Evolutionary conservation across 2,888 invertebrate genomes (phyloP), one percentile per base, ranked within the genome.

Genomic region (Pediacus dermestoides): DNA sequence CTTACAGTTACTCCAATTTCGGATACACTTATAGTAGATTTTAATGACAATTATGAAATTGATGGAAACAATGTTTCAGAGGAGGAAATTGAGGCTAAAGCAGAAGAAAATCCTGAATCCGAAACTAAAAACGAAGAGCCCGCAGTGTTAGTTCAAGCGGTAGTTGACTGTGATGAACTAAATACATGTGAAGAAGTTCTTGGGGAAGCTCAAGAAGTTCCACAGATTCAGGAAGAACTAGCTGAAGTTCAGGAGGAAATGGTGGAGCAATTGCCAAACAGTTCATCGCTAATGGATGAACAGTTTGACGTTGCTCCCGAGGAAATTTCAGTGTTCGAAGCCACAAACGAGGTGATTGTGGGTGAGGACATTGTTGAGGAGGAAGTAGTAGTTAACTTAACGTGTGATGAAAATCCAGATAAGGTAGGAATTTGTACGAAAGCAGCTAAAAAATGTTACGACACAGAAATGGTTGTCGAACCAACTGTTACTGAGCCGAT

Each of bases 371-470:
- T 45, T 28, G 27, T 52, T 14, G 55, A 56, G 27, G 51, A 53
- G 34, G 56, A 56, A 25, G 51, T 56, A 7, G 39, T 50, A 25
- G 23, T 56, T 6, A 50, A 52, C 21, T 31, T 42, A 9, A 23
- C 30, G 23, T 4, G 11, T 39, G 21, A 15, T 2, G 21, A 35
- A 37, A 37, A 13, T 4, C 2, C 2, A 7, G 14, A 37, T 21
- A 28, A 18, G 39, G 39, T 11, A 1, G 13, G 28, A 27, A 25
- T 42, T 3, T 38, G 37, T 18, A 62, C 61, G 2, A 63, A 63
- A 51, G 60, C 63, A 1, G 53, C 61, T 0, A 63, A 57, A 37
- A 62, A 62, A 34, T 44, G 53, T 3, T 63, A 63, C 36, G 57
- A 57, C 12, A 34, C 34, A 21, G 58, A 55, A 27, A 34, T 56